Evolutionary conservation across 2,797 vertebrate species (phyloP).

Genomic region (Sebastes elongatus): DNA sequence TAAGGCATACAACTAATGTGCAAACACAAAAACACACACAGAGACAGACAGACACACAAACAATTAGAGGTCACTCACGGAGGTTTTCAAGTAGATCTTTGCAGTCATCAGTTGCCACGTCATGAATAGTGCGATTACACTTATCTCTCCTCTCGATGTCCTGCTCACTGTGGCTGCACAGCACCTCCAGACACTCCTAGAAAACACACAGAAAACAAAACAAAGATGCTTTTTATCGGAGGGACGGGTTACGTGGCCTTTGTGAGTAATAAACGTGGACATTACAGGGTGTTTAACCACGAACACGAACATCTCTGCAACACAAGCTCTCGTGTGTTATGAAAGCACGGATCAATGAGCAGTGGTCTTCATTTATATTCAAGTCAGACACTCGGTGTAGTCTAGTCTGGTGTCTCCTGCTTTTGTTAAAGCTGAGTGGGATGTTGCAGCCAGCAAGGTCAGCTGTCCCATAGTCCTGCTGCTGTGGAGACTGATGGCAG

Average conservation of each 20-base stretch:
- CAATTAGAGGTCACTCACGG: conserved; percentile 78
- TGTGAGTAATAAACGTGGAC: background rate
- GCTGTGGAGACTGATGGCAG: background rate
- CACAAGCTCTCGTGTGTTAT: background rate
- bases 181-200: conserved; percentile 94
- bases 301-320: background rate
- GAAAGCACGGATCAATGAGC: background rate
- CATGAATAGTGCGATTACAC: conserved; percentile 91
- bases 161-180: conserved; percentile 90
- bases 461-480: conserved; percentile 12
- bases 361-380: conserved; percentile 20
- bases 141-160: conserved; percentile 91
- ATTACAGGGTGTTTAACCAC: background rate
- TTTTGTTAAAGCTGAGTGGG: background rate
- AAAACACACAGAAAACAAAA: conserved; percentile 39
- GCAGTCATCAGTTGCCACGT: conserved; percentile 97
- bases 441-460: conserved; percentile 31
- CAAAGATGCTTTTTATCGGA: background rate
- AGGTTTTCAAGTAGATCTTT: conserved; percentile 97
- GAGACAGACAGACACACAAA: background rate
- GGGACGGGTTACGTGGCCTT: background rate
- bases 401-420: conserved; percentile 9
- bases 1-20: background rate
- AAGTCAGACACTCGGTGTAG: conserved; percentile 10
- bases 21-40: background rate